These are phyloP conservation scores for Odontomyia ornata DNA, from an alignment of 2,888 invertebrate species.

Conservation along the genomic window DNA sequence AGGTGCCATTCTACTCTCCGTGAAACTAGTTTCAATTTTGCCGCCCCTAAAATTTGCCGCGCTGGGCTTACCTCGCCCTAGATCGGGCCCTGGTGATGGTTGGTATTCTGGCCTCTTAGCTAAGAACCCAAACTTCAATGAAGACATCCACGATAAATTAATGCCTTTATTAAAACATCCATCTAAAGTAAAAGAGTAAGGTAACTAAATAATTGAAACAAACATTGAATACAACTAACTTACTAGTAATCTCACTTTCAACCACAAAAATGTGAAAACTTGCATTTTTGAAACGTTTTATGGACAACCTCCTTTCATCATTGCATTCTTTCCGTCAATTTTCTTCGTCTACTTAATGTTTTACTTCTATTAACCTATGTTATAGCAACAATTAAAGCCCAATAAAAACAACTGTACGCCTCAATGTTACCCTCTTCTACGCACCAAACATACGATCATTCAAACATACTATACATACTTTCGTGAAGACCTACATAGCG, in stretches of 20 bases:
- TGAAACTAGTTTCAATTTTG: no score
- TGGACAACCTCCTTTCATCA: neutral
- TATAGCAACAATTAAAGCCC: neutral
- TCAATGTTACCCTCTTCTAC: slow-evolving; percentile 2
- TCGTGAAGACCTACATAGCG: slow-evolving; percentile 3
- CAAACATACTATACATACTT: neutral
- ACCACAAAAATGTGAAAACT: slow-evolving; percentile 30
- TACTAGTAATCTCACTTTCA: slow-evolving; percentile 1
- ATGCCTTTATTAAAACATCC: no score
- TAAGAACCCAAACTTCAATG: no score
- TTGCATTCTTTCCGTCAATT: slow-evolving; percentile 6
- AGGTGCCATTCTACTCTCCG: no score
- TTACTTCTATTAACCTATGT: neutral
- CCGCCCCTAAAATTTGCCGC: no score
- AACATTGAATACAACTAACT: neutral
- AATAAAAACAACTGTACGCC: slow-evolving; percentile 3
- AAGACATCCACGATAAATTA: no score
- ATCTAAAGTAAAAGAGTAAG: no score
- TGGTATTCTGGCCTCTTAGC: no score
- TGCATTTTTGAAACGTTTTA: neutral
- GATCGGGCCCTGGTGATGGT: no score
- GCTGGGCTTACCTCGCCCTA: no score
- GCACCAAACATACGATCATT: neutral
- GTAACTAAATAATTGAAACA: no score
- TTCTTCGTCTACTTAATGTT: slow-evolving; percentile 9